phyloP scores from a whole-genome alignment of 2,797 vertebrate genomes.

The Paedocypris micromegethes region DNA sequence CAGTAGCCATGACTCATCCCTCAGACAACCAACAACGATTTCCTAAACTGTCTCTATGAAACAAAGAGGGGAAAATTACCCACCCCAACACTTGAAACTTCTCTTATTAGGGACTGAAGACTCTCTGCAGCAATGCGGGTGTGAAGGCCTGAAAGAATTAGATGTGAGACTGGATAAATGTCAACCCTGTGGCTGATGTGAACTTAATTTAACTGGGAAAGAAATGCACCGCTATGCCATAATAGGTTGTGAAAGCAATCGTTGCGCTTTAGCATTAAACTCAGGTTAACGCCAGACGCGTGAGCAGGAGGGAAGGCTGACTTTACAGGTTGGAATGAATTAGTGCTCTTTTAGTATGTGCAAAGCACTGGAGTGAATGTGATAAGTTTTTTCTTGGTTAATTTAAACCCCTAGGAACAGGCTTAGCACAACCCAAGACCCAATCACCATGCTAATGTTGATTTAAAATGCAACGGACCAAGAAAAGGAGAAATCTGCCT shows the following conservation, averaged over 20 bases:
- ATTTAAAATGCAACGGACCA: slow-evolving; percentile 2
- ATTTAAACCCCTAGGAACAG: not conserved
- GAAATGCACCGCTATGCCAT: slow-evolving; percentile 14
- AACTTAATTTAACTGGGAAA: slow-evolving; percentile 17
- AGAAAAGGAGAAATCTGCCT: slow-evolving; percentile 1
- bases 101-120: slow-evolving; percentile 13
- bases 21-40: no score
- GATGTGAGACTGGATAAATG: slow-evolving; percentile 9
- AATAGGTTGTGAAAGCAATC: slow-evolving; percentile 25
- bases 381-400: slow-evolving; percentile 16
- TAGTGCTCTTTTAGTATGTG: slow-evolving; percentile 1
- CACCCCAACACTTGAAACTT: slow-evolving; percentile 13
- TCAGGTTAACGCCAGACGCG: slow-evolving; percentile 8
- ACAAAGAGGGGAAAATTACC: not conserved
- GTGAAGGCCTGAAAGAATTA: slow-evolving; percentile 15
- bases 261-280: slow-evolving; percentile 32
- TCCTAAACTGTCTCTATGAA: no score
- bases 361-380: slow-evolving; percentile 14
- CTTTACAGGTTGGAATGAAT: slow-evolving; percentile 6
- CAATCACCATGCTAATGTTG: not conserved
- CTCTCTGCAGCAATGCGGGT: slow-evolving; percentile 13
- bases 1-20: no score
- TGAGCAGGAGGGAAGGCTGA: slow-evolving; percentile 5
- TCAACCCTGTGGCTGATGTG: slow-evolving; percentile 17
- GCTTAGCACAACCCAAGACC: not conserved